Conservation (phyloP, 2,888 invertebrate genomes). For the Oscheius myriophilus region DNA sequence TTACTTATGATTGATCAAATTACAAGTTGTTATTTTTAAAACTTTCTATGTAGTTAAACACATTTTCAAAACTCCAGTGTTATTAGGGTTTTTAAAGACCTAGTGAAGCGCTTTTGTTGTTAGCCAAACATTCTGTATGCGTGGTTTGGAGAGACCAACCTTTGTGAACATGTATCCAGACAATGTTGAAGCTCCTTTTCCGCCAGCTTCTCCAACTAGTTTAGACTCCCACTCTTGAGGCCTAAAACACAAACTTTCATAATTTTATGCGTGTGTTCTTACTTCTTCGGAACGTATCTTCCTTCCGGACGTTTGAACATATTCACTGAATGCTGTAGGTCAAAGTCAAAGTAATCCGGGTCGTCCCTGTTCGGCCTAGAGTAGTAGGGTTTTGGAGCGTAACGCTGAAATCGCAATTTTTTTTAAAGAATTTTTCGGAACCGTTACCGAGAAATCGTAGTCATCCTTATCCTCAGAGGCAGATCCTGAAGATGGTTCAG, state of each 20-base stretch:
- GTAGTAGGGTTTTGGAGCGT: constrained; percentile 63
- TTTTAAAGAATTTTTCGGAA: not conserved
- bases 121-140: too few species aligned
- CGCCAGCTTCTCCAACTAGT: constrained; percentile 57
- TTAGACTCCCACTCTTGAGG: constrained; percentile 69
- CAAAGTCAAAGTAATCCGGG: constrained; percentile 70
- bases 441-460: constrained; percentile 61
- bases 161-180: constrained; percentile 68
- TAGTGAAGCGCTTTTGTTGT: too few species aligned
- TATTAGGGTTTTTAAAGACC: too few species aligned
- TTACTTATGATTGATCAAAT: too few species aligned
- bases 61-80: too few species aligned
- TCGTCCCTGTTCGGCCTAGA: constrained; percentile 67
- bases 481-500: constrained; percentile 61
- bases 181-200: constrained; percentile 66
- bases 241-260: constrained; percentile 38
- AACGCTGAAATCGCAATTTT: constrained; percentile 34
- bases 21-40: too few species aligned
- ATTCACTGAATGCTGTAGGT: constrained; percentile 69
- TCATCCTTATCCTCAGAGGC: constrained; percentile 59
- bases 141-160: too few species aligned
- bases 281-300: constrained; percentile 64
- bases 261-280: not conserved
- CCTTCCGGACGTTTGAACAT: constrained; percentile 67
- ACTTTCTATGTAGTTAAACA: too few species aligned